Percentiles rank a stretch among this genome's conserved stretches.
Conservation (phyloP, 1,140 invertebrate species). For the Brachionus manjavacas region DNA sequence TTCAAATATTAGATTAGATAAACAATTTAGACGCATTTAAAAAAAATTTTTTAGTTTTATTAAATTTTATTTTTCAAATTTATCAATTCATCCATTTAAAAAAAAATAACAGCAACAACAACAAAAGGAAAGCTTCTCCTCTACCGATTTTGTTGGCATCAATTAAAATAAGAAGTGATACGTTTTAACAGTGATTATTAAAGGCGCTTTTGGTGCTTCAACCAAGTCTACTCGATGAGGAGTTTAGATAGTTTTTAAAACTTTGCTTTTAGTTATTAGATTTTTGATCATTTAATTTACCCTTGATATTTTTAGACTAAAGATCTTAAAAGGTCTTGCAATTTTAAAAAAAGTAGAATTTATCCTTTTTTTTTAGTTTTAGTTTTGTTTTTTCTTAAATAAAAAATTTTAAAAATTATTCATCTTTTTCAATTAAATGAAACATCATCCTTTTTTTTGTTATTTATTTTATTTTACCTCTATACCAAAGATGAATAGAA, state of each 20-base stretch:
- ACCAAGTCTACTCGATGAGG: neutral
- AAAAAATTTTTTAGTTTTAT: neutral
- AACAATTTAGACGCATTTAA: conserved; percentile 14
- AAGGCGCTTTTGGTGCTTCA: neutral
- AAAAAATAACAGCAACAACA: neutral
- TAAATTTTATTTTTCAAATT: neutral
- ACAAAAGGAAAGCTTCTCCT: neutral
- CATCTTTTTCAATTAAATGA: neutral
- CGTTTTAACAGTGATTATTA: conserved; percentile 21
- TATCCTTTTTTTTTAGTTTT: neutral
- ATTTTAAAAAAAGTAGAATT: neutral
- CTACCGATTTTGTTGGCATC: neutral
- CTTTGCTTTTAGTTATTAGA: neutral
- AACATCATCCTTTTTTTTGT: too few species aligned
- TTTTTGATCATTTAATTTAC: neutral
- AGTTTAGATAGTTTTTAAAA: conserved; percentile 33
- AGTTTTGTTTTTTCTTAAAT: neutral
- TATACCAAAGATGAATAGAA: too few species aligned
- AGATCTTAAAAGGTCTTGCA: neutral
- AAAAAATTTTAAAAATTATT: conserved; percentile 13
- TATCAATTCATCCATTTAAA: neutral
- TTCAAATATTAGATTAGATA: conserved; percentile 22
- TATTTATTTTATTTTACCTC: too few species aligned
- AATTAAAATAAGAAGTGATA: neutral
- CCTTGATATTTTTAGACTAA: neutral